Evolutionary conservation across 2,113 vertebrate genomes (phyloP).

Genomic region (Turnix velox): DNA sequence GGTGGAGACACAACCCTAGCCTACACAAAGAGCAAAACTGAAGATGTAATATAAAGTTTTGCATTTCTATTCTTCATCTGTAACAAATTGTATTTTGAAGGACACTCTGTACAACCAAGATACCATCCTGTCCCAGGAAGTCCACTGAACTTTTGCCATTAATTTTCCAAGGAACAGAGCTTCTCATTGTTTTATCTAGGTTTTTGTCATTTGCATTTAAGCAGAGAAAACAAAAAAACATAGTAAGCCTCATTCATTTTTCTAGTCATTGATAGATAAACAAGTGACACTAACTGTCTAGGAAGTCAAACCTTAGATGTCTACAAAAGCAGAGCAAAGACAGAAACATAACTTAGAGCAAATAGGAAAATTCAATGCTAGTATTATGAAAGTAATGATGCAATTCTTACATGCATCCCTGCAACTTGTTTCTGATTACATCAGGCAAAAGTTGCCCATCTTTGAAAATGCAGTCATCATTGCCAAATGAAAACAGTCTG

Average conservation of each 20-base stretch:
- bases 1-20: neutral
- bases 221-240: neutral
- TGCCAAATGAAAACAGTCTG: neutral
- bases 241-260: neutral
- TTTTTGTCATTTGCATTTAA: neutral
- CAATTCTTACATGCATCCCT: neutral
- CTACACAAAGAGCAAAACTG: neutral
- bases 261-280: neutral
- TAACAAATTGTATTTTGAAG: neutral
- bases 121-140: neutral
- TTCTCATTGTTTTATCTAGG: neutral
- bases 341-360: neutral
- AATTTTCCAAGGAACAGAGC: neutral
- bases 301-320: neutral
- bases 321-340: neutral
- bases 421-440: neutral
- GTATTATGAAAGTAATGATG: neutral
- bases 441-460: neutral
- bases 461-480: neutral
- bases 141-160: neutral
- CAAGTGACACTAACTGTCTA: neutral
- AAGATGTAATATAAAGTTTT: neutral
- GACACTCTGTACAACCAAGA: neutral
- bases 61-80: neutral
- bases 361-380: neutral